phyloP scores from a whole-genome alignment of 2,113 vertebrate species.

The Noturus placidus region DNA sequence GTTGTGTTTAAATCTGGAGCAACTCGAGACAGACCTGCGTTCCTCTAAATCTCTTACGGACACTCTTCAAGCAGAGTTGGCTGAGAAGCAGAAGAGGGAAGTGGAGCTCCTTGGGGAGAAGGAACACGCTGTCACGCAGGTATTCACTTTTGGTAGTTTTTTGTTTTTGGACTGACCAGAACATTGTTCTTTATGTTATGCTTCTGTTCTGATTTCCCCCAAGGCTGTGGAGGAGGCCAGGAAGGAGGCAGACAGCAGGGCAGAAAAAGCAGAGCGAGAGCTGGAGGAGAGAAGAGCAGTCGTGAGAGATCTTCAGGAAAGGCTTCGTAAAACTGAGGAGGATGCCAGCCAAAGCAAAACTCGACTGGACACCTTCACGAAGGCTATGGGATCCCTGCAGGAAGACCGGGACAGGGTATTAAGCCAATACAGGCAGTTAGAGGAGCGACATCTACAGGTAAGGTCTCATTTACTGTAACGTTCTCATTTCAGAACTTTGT shows the following conservation, averaged over 20 bases:
- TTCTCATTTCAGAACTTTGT: neutral
- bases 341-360: conserved; percentile 78
- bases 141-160: conserved; percentile 48
- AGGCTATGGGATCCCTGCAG: conserved; percentile 93
- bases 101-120: conserved; percentile 81
- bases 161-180: neutral
- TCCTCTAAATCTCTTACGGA: conserved; percentile 80
- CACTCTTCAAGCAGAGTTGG: conserved; percentile 78
- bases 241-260: conserved; percentile 74
- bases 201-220: conserved; percentile 6
- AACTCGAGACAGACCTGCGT: conserved; percentile 84
- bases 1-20: conserved; percentile 79
- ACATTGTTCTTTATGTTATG: neutral
- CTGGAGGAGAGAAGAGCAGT: conserved; percentile 72
- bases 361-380: conserved; percentile 84
- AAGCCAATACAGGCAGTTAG: conserved; percentile 85
- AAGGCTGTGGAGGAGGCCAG: conserved; percentile 81
- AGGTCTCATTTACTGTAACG: neutral
- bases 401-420: conserved; percentile 87
- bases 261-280: conserved; percentile 76
- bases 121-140: conserved; percentile 83
- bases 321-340: conserved; percentile 72
- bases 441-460: conserved; percentile 83
- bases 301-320: conserved; percentile 71
- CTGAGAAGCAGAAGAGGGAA: conserved; percentile 84